These are phyloP conservation scores for Entelurus aequoreus DNA, from an alignment of 2,113 vertebrate species.

Conservation along the genomic window DNA sequence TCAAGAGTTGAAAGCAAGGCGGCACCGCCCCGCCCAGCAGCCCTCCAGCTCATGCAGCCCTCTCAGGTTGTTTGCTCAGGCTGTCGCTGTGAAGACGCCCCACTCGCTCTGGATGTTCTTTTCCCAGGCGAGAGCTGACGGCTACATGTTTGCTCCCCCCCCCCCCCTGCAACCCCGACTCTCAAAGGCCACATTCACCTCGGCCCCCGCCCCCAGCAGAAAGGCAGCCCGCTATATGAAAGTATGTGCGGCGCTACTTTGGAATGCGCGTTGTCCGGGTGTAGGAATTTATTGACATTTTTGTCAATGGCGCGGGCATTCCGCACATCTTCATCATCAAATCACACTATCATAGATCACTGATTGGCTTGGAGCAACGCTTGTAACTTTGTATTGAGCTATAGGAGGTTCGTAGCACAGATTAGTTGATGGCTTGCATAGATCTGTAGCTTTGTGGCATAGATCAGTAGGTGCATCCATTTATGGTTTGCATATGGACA, in stretches of 20 bases:
- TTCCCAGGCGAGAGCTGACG: slow-evolving; percentile 62
- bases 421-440: neutral
- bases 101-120: slow-evolving; percentile 61
- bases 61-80: slow-evolving; percentile 66
- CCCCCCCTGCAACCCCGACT: slow-evolving; percentile 5
- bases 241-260: slow-evolving; percentile 44
- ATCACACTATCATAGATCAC: neutral
- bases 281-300: slow-evolving; percentile 35
- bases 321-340: slow-evolving; percentile 23
- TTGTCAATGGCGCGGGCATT: slow-evolving; percentile 16
- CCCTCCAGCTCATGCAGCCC: slow-evolving; percentile 30
- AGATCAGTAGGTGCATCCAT: no score
- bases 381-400: neutral
- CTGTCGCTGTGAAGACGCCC: slow-evolving; percentile 55
- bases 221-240: slow-evolving; percentile 42
- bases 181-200: slow-evolving; percentile 68
- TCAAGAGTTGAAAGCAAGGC: slow-evolving; percentile 1
- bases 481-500: no score
- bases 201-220: slow-evolving; percentile 34
- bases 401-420: neutral
- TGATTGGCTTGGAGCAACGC: neutral
- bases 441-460: no score
- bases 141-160: slow-evolving; percentile 54
- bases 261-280: slow-evolving; percentile 38
- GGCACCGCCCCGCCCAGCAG: slow-evolving; percentile 12